Evolutionary conservation across 2,797 vertebrate species (phyloP), one percentile per base, ranked within the genome.

Genomic region (Chelon auratus): DNA sequence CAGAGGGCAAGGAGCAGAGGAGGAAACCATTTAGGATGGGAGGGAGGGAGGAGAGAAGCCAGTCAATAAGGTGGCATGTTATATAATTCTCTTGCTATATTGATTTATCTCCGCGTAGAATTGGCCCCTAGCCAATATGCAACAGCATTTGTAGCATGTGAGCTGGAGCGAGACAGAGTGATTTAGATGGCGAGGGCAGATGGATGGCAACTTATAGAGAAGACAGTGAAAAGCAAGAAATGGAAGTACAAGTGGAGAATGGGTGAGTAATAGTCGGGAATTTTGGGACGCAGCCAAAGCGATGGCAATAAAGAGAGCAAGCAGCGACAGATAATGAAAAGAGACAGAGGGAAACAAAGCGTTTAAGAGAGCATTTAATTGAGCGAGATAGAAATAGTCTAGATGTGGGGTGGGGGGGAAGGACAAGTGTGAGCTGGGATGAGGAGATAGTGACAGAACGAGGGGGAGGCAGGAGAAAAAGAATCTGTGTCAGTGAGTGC

Each of bases 1-100:
- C 26, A 53, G 26, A 68, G 68, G 58, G n/a, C 43, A 60, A 67
- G 77, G 68, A 61, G 65, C 0, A 4, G 58, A 67, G 54, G 22
- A 68, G 48, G 55, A 58, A 83, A 72, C 40, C 72, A 79, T 63
- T 70, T 57, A 36, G 58, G 59, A 52, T 62, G 58, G 68, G 11
- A 52, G 72, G 55, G 50, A 30, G 26, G 36, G 47, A 42, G 50
- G 69, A 68, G 59, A 9, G 60, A 68, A 55, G 53, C 62, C 62
- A 55, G 74, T 78, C 76, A 82, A 72, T 86, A 78, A 68, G 52
- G 76, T 78, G 81, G 68, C 74, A 58, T 14, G 12, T 93, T 92
- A 92, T 88, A 84, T 93, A 87, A 94, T 91, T 86, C 75, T 80
- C 72, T 79, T 17, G 14, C 76, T 75, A 78, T 83, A 92, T 90